These are phyloP conservation scores for Chionomys nivalis DNA, from an alignment of 2,113 vertebrate genomes.

Conservation along the genomic window DNA sequence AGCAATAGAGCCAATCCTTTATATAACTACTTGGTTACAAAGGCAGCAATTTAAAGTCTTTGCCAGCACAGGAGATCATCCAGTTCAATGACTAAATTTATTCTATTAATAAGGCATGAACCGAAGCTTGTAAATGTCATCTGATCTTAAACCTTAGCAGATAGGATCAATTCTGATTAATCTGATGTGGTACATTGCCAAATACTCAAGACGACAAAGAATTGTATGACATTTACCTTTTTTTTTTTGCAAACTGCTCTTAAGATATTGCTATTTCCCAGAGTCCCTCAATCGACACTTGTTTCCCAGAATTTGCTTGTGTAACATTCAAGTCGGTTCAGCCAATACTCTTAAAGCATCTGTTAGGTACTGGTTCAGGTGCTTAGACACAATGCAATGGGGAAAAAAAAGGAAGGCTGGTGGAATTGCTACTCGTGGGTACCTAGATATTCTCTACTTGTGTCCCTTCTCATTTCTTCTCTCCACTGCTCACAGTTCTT, in stretches of 20 bases:
- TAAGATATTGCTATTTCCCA: constrained; percentile 36
- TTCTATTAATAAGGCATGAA: constrained; percentile 67
- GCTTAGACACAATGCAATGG: background rate
- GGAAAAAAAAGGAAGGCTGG: background rate
- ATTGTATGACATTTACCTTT: constrained; percentile 17
- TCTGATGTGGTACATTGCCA: constrained; percentile 33
- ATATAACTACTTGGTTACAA: constrained; percentile 66
- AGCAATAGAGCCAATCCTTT: constrained; percentile 67
- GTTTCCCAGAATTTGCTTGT: constrained; percentile 30
- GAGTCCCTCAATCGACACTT: background rate
- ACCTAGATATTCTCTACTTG: background rate
- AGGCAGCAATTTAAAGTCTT: constrained; percentile 65
- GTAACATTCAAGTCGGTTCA: background rate
- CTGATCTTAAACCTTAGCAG: constrained; percentile 56
- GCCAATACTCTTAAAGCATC: background rate
- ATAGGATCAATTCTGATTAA: constrained; percentile 47
- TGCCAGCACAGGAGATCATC: constrained; percentile 45
- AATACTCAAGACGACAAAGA: constrained; percentile 27
- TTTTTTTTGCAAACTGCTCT: constrained; percentile 51
- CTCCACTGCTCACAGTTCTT: background rate
- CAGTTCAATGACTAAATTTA: constrained; percentile 70
- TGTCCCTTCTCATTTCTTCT: background rate
- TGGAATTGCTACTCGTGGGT: background rate
- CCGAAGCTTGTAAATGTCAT: constrained; percentile 49
- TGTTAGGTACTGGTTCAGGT: background rate